Evolutionary conservation across 2,888 invertebrate species (phyloP).

Genomic region (Clunio marinus): DNA sequence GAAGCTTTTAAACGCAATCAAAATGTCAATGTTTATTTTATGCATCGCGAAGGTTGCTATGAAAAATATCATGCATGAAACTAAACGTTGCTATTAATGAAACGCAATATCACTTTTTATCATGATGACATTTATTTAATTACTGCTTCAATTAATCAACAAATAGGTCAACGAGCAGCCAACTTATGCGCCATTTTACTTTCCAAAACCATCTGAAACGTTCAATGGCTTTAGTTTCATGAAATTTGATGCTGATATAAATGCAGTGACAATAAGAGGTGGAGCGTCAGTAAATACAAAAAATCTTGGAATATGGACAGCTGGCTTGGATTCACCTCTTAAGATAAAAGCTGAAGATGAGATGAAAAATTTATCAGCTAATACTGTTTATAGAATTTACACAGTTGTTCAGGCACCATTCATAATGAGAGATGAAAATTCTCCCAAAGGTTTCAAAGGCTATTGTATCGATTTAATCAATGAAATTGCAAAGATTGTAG

Average conservation of each 20-base stretch:
- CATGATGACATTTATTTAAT: neutral
- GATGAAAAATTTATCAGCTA: conserved; percentile 71
- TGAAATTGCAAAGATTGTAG: conserved; percentile 75
- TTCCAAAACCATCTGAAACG: conserved; percentile 57
- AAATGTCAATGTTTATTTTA: too few species aligned
- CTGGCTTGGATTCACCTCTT: conserved; percentile 66
- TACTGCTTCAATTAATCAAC: neutral
- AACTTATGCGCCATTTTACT: conserved; percentile 64
- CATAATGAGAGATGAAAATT: conserved; percentile 64
- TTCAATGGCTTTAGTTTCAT: conserved; percentile 69
- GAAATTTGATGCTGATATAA: conserved; percentile 69
- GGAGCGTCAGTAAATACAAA: conserved; percentile 69
- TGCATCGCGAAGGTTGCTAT: too few species aligned
- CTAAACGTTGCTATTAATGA: too few species aligned
- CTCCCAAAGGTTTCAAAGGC: conserved; percentile 52
- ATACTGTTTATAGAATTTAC: conserved; percentile 79
- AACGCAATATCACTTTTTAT: neutral
- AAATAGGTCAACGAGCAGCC: conserved; percentile 59
- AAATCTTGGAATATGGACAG: conserved; percentile 70
- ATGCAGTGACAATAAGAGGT: conserved; percentile 66
- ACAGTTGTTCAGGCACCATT: conserved; percentile 85
- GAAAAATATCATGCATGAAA: too few species aligned
- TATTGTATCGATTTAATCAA: conserved; percentile 76
- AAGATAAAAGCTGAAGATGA: conserved; percentile 61
- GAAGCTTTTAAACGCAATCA: too few species aligned